These are phyloP conservation scores for Caradrina kadenii DNA, from an alignment of 2,888 invertebrate genomes.

Conservation along the genomic window DNA sequence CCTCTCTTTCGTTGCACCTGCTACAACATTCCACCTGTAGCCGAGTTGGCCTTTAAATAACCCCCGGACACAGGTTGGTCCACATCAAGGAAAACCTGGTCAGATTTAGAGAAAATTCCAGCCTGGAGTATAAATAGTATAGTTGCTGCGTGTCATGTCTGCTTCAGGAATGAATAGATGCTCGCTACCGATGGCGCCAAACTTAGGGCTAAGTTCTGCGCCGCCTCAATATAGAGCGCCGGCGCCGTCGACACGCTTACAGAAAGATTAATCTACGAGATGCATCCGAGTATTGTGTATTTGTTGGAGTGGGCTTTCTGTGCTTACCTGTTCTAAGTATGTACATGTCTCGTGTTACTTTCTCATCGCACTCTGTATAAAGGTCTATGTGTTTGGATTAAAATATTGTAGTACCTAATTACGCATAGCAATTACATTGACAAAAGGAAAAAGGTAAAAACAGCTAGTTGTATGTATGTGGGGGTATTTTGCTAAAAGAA, in stretches of 20 bases:
- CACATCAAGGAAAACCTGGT: too few species aligned
- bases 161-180: too few species aligned
- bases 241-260: background rate
- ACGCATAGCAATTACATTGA: slow-evolving; percentile 6
- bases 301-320: background rate
- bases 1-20: too few species aligned
- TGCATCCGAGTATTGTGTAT: background rate
- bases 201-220: background rate
- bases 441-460: background rate
- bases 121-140: too few species aligned
- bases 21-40: too few species aligned
- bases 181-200: too few species aligned
- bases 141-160: too few species aligned
- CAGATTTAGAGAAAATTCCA: too few species aligned
- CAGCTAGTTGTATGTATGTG: slow-evolving; percentile 3
- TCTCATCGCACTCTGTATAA: background rate
- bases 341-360: slow-evolving; percentile 3
- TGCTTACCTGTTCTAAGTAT: background rate
- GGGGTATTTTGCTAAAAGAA: background rate
- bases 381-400: slow-evolving; percentile 1
- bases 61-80: too few species aligned
- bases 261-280: background rate
- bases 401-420: background rate
- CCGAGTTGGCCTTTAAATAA: too few species aligned
- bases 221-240: background rate